phyloP scores from a whole-genome alignment of 2,888 invertebrate species.

The Temnothorax ravouxi region DNA sequence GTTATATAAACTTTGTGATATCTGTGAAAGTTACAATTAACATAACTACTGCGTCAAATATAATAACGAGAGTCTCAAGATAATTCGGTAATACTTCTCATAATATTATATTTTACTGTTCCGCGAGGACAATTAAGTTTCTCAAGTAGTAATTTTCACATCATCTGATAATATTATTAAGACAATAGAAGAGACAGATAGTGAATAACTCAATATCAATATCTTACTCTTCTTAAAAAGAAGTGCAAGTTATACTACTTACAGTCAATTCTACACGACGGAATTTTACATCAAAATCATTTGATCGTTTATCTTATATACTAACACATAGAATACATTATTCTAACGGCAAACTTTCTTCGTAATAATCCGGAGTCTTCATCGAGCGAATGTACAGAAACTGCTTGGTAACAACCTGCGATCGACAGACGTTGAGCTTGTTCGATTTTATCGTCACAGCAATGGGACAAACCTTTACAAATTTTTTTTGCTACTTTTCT shows the following conservation, averaged over 20 bases:
- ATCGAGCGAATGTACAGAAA: not conserved
- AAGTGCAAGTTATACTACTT: not conserved
- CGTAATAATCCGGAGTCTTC: conserved; percentile 2
- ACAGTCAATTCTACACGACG: not conserved
- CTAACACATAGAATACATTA: conserved; percentile 20
- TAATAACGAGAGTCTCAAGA: not conserved
- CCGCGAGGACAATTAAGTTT: not conserved
- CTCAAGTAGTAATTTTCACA: conserved; percentile 20
- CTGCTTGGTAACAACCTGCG: conserved; percentile 16
- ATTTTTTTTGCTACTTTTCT: conserved; percentile 43
- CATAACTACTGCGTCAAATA: not conserved
- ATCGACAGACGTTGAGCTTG: conserved; percentile 19
- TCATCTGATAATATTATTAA: conserved; percentile 1
- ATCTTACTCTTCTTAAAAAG: not conserved
- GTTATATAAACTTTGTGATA: not conserved
- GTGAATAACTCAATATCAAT: not conserved
- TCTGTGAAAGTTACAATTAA: conserved; percentile 2
- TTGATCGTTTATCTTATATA: not conserved
- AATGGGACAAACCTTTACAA: conserved; percentile 29
- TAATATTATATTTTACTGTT: not conserved
- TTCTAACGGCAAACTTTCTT: not conserved
- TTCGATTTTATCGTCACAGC: conserved; percentile 38
- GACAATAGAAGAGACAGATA: conserved; percentile 10
- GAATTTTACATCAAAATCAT: not conserved
- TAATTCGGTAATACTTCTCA: not conserved